Evolutionary conservation across 2,888 invertebrate genomes (phyloP).

Genomic region (Drosophila paramelanica): DNA sequence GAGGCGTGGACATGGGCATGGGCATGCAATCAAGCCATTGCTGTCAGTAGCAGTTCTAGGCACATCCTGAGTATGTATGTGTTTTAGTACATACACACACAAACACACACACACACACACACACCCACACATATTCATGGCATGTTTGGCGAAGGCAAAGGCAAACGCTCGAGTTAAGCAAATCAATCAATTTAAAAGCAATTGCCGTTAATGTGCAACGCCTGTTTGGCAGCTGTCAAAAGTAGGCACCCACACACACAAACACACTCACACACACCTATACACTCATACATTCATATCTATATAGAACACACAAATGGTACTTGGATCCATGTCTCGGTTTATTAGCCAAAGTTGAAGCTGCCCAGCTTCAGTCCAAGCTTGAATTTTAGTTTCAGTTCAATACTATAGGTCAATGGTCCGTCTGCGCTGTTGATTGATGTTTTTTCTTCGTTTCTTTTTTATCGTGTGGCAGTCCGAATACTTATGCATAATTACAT

Average conservation of each 20-base stretch:
- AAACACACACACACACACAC: constrained; percentile 15
- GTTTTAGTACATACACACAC: constrained; percentile 16
- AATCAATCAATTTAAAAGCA: constrained; percentile 79
- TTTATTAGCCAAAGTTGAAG: constrained; percentile 41
- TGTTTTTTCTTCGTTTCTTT: constrained; percentile 13
- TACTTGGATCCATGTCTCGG: constrained; percentile 7
- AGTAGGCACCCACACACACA: constrained; percentile 27
- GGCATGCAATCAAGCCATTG: constrained; percentile 64
- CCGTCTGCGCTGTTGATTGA: constrained; percentile 43
- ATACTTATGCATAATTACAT: constrained; percentile 14
- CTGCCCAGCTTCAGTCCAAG: constrained; percentile 9
- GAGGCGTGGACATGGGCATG: constrained; percentile 1
- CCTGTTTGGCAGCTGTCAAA: constrained; percentile 77
- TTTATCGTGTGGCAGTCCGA: constrained; percentile 34
- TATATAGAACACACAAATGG: constrained; percentile 7
- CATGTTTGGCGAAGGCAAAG: background rate
- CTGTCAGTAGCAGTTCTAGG: constrained; percentile 59
- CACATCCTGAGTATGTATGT: constrained; percentile 44
- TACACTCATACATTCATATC: constrained; percentile 17
- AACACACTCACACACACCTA: constrained; percentile 3
- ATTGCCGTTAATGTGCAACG: constrained; percentile 78
- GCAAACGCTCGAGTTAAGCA: constrained; percentile 56
- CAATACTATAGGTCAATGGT: constrained; percentile 24
- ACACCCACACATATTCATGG: constrained; percentile 7
- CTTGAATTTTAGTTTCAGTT: constrained; percentile 8